Base-by-base conservation (phyloP, 2,113 vertebrate species). In the Oncorhynchus mykiss region DNA sequence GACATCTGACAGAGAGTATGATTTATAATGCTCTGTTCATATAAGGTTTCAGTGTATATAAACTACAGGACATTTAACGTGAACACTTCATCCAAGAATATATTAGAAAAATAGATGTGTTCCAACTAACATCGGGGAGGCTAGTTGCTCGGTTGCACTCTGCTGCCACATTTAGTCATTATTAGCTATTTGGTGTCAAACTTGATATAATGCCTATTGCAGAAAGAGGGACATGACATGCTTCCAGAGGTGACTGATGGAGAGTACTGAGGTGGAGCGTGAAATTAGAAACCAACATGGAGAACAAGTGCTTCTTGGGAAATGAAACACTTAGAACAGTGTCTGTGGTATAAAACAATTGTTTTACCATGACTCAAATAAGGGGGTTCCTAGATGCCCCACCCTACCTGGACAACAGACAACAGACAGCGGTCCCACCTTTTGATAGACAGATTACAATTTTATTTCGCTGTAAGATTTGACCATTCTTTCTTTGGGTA, bases 21-120 rank as follows among this genome's bases (percentile, higher is more conserved):
- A 91, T 91, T 91, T 88, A 92, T 72, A 74, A 66, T 75, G 64
- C 68, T 67, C 71, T 71, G 72, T 77, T 69, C 76, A 70, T 85
- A 87, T 84, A 74, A 73, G 69, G 80, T 88, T 85, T 88, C 73
- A 77, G 14, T 75, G 78, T 77, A 72, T 80, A 81, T 80, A 81
- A 82, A 82, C 71, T 76, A 25, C 72, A 73, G 67, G 75, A 81
- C 71, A 82, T 87, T 88, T 81, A 74, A 86, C 80, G 72, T 81
- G 24, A 80, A 77, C 72, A 72, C 72, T 69, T 73, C 82, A 67
- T 73, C 81, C 54, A 74, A 77, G 85, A 70, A 80, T 84, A 80
- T 85, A 78, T 78, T 81, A 39, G 20, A 13, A 65, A 74, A 88
- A 20, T 14, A 86, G 14, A 74, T n/a, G 16, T 74, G 65, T 73